Base-by-base conservation (phyloP, 2,888 invertebrate genomes). In the Nebria brevicollis region DNA sequence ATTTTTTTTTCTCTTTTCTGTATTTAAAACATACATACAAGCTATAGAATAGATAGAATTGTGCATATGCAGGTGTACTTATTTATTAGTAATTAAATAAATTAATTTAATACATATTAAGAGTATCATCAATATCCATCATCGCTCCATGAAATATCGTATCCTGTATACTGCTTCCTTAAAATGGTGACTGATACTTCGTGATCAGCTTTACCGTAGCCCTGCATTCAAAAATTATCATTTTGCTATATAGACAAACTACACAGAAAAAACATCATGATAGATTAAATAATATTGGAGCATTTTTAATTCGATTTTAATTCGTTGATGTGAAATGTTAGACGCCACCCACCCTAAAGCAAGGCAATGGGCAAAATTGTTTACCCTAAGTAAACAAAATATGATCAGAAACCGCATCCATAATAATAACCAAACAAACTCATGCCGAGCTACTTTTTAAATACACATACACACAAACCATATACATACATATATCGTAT, bases 121-220 rank as follows among this genome's bases (percentile, higher is more conserved):
- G n/a, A 74, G 26, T 41, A 64, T 75, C 25, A 82, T 89, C 89
- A 95, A 89, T 96, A 96, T 75, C 96, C 96, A 85, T 97, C 97
- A 90, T 98, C 94, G 82, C 95, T 94, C 87, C 94, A 95, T 82
- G 94, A 93, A 83, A 98, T 93, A 11, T 91, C 89, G 86, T 97
- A 97, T 83, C 93, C 93, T 0, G 93, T 91, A 88, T 93, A 98
- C 72, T 91, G 91, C 82, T 92, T 92, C 87, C 95, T 94, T 83
- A 98, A 88, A 72, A 98, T 87, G 78, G 92, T 92, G 3, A 94
- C 96, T 1, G 96, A 90, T 43, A 94, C 89, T 83, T 93, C 90
- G 89, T 98, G 98, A 89, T 98, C 97, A 0, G 98, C 98, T 88
- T 94, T 94, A 1, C 98, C 98, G 87, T 93, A 98, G 0, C 96